Base-by-base conservation (phyloP, 2,888 invertebrate species). In the Julus scanicus region DNA sequence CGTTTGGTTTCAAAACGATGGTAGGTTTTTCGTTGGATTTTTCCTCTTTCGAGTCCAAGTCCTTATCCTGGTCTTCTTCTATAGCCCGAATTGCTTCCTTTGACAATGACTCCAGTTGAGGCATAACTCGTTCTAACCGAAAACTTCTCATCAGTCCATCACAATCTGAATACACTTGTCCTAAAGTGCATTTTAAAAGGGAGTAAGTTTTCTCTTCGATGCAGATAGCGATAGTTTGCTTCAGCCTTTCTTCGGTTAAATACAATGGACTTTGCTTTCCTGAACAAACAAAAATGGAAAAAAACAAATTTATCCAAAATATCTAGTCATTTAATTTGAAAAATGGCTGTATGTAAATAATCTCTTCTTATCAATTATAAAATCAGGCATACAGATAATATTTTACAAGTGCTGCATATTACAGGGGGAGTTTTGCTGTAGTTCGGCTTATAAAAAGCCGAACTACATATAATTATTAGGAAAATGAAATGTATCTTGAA, bases 41-140 rank as follows among this genome's bases (percentile, higher is more conserved):
- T 2, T 88, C 88, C 89, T 91, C 91, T 86, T 90, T 90, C 91
- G 96, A 95, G 91, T 97, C 97, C 91, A 96, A 95, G 91, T 97
- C 97, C 92, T 97, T 97, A 90, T 98, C 97, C 90, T 95, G 94
- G 91, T 97, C 97, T 87, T 95, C 95, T 91, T 96, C 95, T 89
- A 95, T 92, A 9, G 95, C 94, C 88, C 95, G 93, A n/a, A 95
- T 93, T 89, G 95, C 95, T 92, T 96, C 96, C 91, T 96, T 96
- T 90, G 94, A 95, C 89, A 90, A 83, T 3, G 29, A 15, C 3
- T 39, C 39, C 37, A 83, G 13, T 15, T 17, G 29, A 11, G 83
- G 39, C 39, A 39, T 13, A 3, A 40, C 15, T 40, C 48, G 44
- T 40, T 86, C 15, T 86, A 86, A 44, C 11, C 48, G 48, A 86